A percentile compares a stretch with the other conserved stretches of the same genome.
phyloP scores from a whole-genome alignment of 2,797 vertebrate genomes.

The Pseudochromis fuscus region DNA sequence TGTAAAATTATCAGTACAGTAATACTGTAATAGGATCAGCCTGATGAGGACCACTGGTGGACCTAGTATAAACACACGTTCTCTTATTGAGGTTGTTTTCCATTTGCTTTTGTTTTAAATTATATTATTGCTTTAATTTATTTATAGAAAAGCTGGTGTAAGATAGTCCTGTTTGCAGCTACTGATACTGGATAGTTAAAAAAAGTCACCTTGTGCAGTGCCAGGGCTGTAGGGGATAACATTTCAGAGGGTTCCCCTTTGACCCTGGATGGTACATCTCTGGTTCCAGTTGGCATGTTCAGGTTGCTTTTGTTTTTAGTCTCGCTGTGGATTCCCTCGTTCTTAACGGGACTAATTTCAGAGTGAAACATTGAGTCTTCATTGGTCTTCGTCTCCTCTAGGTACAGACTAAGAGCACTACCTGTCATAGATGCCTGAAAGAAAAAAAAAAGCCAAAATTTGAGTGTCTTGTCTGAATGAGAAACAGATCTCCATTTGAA shows the following conservation, averaged over 20 bases:
- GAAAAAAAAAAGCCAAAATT: conserved; percentile 31
- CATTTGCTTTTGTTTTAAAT: too few species aligned
- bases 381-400: conserved; percentile 85
- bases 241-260: conserved; percentile 74
- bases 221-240: conserved; percentile 83
- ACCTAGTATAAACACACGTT: too few species aligned
- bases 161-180: too few species aligned
- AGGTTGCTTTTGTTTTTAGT: conserved; percentile 55
- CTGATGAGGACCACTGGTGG: too few species aligned
- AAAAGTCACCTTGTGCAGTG: conserved; percentile 89
- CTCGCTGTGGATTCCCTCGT: conserved; percentile 43
- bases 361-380: conserved; percentile 75
- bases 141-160: too few species aligned
- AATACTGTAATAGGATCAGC: too few species aligned
- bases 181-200: too few species aligned
- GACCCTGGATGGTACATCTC: conserved; percentile 36
- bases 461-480: not conserved
- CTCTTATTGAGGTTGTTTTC: too few species aligned
- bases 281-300: conserved; percentile 40
- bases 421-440: conserved; percentile 95
- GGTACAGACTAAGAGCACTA: conserved; percentile 88
- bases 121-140: too few species aligned
- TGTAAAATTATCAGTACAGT: too few species aligned
- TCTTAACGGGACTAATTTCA: conserved; percentile 69
- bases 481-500: not conserved